Base-by-base conservation (phyloP, 2,797 vertebrate species). In the Characodon lateralis region DNA sequence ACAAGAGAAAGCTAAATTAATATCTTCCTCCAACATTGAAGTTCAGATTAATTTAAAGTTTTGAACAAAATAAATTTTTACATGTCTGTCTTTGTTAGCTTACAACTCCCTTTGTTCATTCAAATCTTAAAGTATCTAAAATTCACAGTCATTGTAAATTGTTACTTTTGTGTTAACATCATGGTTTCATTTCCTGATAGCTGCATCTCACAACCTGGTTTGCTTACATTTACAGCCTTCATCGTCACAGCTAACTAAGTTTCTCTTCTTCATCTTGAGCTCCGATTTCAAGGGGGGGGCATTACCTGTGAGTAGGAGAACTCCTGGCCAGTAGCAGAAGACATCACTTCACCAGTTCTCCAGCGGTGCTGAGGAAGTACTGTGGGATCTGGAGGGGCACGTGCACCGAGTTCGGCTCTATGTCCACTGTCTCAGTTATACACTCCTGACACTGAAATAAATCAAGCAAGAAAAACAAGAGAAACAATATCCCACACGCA, bases 341-440 rank as follows among this genome's bases (percentile, higher is more conserved):
- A 99, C 83, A 99, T 95, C 72, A 99, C 97, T 90, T 99, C 98
- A 28, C 94, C 98, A 50, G 91, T 90, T 99, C 98, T 28, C 94
- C 98, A 50, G 91, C 93, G 0, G 98, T 98, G 1, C 99, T 94
- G 71, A 99, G 94, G 91, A 99, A 98, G 89, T 99, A 99, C 93
- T 99, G 98, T 0, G 98, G 98, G 80, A 99, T 96, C 92, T 99
- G 98, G 82, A 97, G 96, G n/a, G 96, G 97, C 95, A 99, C 97
- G 87, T 94, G 96, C 10, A 97, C 83, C 0, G 96, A 85, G 88
- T 97, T 99, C 82, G 97, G 93, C 55, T 95, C 0, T 69, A 99
- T 97, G 86, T 99, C 95, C 89, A 95, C 94, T 70, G 87, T 75
- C 0, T 26, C 72, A 1, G 0, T 61, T 56, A 95, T 0, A 0